A percentile compares a stretch with the other conserved stretches of the same genome.
Conservation (phyloP, 1,140 invertebrate species). For the Sitophilus oryzae region DNA sequence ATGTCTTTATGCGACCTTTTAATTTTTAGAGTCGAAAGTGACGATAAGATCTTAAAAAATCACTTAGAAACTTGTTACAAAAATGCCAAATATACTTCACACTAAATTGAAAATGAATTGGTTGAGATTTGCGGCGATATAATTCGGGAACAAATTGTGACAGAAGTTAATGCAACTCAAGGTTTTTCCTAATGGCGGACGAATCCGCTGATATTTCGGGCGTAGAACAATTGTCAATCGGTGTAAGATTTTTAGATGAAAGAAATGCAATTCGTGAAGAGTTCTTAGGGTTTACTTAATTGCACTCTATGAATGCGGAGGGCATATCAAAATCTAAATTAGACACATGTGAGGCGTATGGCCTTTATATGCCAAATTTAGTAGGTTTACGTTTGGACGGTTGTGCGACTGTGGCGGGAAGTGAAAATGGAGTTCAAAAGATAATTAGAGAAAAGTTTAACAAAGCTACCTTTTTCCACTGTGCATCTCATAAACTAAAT, state of each 20-base stretch:
- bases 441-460: constrained; percentile 31
- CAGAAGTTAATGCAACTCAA: constrained; percentile 11
- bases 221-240: constrained; percentile 34
- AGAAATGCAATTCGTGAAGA: no score
- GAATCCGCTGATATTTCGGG: constrained; percentile 35
- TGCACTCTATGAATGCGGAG: constrained; percentile 18
- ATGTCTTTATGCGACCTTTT: no score
- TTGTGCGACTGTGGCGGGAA: no score
- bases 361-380: constrained; percentile 1
- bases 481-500: no score
- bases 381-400: constrained; percentile 16
- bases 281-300: constrained; percentile 34
- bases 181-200: constrained; percentile 32
- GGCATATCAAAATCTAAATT: constrained; percentile 23
- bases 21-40: constrained; percentile 16
- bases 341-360: neutral
- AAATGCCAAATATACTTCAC: constrained; percentile 15
- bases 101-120: constrained; percentile 17
- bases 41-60: neutral
- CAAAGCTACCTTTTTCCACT: constrained; percentile 31
- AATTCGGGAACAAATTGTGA: constrained; percentile 3
- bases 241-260: no score
- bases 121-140: constrained; percentile 6
- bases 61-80: constrained; percentile 8
- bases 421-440: constrained; percentile 29